Evolutionary conservation across 2,888 invertebrate genomes (phyloP).

Genomic region (Tenthredo distinguenda): DNA sequence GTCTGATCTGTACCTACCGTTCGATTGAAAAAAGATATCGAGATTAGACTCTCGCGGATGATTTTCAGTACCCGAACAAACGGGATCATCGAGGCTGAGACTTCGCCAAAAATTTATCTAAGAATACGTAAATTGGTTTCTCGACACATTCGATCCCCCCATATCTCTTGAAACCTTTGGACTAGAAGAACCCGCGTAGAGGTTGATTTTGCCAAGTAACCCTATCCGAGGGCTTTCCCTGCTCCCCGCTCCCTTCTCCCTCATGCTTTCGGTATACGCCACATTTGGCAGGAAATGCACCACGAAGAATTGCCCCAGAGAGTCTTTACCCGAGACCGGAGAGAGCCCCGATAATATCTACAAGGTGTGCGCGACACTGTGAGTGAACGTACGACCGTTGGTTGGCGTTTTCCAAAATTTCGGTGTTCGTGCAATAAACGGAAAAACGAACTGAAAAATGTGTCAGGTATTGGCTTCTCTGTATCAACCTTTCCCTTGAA

Average conservation of each 20-base stretch:
- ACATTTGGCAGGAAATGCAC: constrained; percentile 42
- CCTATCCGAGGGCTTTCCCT: neutral
- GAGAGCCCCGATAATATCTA: constrained; percentile 9
- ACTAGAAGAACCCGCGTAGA: constrained; percentile 7
- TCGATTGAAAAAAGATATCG: neutral
- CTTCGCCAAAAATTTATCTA: neutral
- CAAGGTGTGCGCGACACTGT: constrained; percentile 10
- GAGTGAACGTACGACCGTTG: neutral
- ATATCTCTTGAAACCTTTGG: neutral
- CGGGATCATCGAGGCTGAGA: neutral
- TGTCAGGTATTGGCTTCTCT: neutral
- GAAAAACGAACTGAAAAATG: neutral
- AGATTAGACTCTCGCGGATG: too few species aligned
- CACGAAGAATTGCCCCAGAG: constrained; percentile 1
- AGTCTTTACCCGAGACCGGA: neutral
- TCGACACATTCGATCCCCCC: neutral
- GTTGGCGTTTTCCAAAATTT: neutral
- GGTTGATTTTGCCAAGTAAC: neutral
- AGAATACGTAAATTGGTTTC: neutral
- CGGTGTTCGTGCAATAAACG: neutral
- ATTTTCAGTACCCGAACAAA: neutral
- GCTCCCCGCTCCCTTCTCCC: neutral
- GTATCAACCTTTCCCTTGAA: neutral
- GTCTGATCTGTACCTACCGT: neutral
- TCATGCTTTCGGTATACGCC: neutral